Evolutionary conservation across 2,113 vertebrate genomes (phyloP), one percentile per base, ranked within the genome.

Genomic region (Heteronetta atricapilla): DNA sequence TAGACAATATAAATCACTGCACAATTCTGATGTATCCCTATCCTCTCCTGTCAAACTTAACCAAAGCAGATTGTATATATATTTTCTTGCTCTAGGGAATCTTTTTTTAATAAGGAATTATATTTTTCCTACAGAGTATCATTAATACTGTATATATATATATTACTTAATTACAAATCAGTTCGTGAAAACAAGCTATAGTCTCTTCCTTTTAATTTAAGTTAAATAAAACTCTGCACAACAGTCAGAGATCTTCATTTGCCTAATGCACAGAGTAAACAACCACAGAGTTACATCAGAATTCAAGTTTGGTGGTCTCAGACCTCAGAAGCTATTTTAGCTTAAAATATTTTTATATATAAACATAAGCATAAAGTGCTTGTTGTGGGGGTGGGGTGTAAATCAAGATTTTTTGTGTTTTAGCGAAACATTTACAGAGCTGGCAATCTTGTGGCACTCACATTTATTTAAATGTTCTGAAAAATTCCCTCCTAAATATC

Each of bases 241-340:
- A 42, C 70, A 93, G 21, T 55, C 50, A 93, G 48, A 59, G 20
- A 73, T 20, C 28, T 93, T 94, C 44, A 95, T 96, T 96, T 95
- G 73, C 86, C 67, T 96, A 95, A 95, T 95, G 84, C 29, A 82
- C 16, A 84, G 42, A 60, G n/a, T 88, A 94, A 96, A 84, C 86
- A 94, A 70, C 8, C 8, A 70, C 23, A 62, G 69, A 86, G 12
- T 13, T 80, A 14, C 18, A 88, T 77, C 69, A 84, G 56, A 93
- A 83, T 88, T 80, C 86, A 76, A 15, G 8, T 62, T 59, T 58
- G 73, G 55, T 69, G 36, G 11, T 16, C 55, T 44, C n/a, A 66
- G 36, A 55, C 13, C 22, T 90, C 48, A 82, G 23, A 75, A 84
- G 11, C 4, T 70, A 9, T 46, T 73, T 89, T 38, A 66, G 3